Percentiles rank a stretch among this genome's conserved stretches.
Conservation (phyloP, 2,888 invertebrate species). For the Microctonus aethiopoides region DNA sequence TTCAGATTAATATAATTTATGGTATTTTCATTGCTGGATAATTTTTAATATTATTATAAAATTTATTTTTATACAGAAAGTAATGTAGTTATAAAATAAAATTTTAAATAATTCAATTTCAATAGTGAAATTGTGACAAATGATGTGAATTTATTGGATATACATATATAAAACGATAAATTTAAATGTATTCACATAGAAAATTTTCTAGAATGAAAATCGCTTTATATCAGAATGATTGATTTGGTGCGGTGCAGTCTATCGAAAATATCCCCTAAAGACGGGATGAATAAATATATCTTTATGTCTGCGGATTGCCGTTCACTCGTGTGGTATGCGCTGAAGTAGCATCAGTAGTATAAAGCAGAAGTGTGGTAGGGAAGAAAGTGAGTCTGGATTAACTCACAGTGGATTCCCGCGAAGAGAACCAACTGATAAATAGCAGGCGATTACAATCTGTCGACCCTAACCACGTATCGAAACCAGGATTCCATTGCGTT, state of each 20-base stretch:
- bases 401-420: slow-evolving; percentile 45
- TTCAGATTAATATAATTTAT: not conserved
- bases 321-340: slow-evolving; percentile 15
- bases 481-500: slow-evolving; percentile 41
- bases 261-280: slow-evolving; percentile 19
- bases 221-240: slow-evolving; percentile 5
- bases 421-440: slow-evolving; percentile 52
- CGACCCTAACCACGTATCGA: slow-evolving; percentile 49
- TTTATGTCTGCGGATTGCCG: not conserved
- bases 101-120: not conserved
- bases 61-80: no score
- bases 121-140: not conserved
- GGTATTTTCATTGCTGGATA: not conserved
- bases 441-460: slow-evolving; percentile 53
- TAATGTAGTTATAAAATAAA: no score
- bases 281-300: slow-evolving; percentile 1
- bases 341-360: slow-evolving; percentile 16
- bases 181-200: not conserved
- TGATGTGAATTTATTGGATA: not conserved
- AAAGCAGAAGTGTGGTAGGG: slow-evolving; percentile 11
- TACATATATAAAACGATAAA: not conserved
- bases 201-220: not conserved
- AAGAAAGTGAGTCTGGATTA: slow-evolving; percentile 45
- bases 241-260: slow-evolving; percentile 1
- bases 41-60: not conserved